Evolutionary conservation across 1,140 invertebrate species (phyloP), one percentile per base, ranked within the genome.

Genomic region (Archegozetes longisetosus): DNA sequence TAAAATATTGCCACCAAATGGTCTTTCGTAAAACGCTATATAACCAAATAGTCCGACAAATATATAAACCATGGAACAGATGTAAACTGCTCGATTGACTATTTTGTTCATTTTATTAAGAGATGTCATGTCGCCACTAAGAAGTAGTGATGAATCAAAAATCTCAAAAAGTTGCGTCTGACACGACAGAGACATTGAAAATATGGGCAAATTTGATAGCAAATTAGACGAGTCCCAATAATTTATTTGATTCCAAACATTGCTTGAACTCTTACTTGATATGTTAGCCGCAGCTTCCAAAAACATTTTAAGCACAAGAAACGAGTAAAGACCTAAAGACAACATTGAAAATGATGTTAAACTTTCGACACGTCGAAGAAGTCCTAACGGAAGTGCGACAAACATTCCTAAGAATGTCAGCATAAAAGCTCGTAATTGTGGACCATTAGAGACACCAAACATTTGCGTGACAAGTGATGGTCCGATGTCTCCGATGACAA

Each of bases 91-190:
- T 62, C 84, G 82, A 67, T 81, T 81, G 2, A 93, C 84, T 56
- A 95, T 82, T 62, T 77, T 70, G 69, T 92, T 91, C 80, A 96
- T 88, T 69, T 85, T 86, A 62, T 89, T 86, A 46, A 94, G 70
- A 13, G 86, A 86, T 29, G 85, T 81, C 68, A 89, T 88, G 1
- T 87, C 85, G 27, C 94, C 76, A 1, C 58, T 61, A 29, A 47
- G 47, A 26, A 55, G 9, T 27, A 56, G 17, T 24, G 64, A 26
- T 9, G 84, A 82, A 65, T 94, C 89, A 70, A 93, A 96, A 60
- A 97, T 85, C 72, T 93, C 86, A 75, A 98, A 97, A 27, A 97
- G 72, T 75, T 97, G 92, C 79, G 89, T 92, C 77, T 96, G 91
- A 76, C 91, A 95, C 61, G 87, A 92, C 49, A 94, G 75, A 1